Percentiles rank a stretch among this genome's conserved stretches.
These are phyloP conservation scores for Clepsis dumicolana DNA, from an alignment of 2,888 invertebrate genomes.

Conservation along the genomic window DNA sequence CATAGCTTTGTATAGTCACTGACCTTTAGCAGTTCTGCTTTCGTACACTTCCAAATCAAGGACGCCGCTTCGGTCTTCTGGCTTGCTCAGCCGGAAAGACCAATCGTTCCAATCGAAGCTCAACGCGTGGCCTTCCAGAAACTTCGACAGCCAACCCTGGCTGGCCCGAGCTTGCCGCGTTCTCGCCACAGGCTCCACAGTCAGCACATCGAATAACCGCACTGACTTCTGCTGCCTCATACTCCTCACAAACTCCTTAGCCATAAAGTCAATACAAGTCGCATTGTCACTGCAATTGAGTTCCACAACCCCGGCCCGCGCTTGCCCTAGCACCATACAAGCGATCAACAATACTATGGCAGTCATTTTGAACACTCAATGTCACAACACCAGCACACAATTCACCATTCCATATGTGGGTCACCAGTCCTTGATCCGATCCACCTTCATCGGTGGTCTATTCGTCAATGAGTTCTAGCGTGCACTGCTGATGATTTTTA, in stretches of 20 bases:
- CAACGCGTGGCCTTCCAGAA: conserved; percentile 82
- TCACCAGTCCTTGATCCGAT: conserved; percentile 63
- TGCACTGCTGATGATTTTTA: conserved; percentile 80
- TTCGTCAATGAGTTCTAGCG: conserved; percentile 76
- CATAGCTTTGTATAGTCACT: conserved; percentile 49
- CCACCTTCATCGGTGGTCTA: conserved; percentile 77
- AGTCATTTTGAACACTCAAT: conserved; percentile 76
- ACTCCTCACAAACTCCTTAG: conserved; percentile 80
- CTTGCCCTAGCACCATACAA: conserved; percentile 68
- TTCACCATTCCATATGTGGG: conserved; percentile 83
- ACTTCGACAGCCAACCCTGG: conserved; percentile 70
- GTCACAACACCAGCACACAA: conserved; percentile 62
- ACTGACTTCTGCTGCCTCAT: conserved; percentile 83
- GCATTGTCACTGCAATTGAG: conserved; percentile 87
- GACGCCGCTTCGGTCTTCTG: conserved; percentile 76
- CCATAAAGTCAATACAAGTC: conserved; percentile 84
- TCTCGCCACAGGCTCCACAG: conserved; percentile 80
- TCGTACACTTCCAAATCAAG: conserved; percentile 80
- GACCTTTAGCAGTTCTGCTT: conserved; percentile 79
- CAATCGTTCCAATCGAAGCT: conserved; percentile 84
- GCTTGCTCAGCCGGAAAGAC: conserved; percentile 81
- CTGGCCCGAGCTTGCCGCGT: conserved; percentile 72
- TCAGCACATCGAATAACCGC: conserved; percentile 82
- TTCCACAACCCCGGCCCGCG: conserved; percentile 67
- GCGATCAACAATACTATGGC: conserved; percentile 70